Conservation (phyloP, 2,888 invertebrate species). For the Harpalus rufipes region DNA sequence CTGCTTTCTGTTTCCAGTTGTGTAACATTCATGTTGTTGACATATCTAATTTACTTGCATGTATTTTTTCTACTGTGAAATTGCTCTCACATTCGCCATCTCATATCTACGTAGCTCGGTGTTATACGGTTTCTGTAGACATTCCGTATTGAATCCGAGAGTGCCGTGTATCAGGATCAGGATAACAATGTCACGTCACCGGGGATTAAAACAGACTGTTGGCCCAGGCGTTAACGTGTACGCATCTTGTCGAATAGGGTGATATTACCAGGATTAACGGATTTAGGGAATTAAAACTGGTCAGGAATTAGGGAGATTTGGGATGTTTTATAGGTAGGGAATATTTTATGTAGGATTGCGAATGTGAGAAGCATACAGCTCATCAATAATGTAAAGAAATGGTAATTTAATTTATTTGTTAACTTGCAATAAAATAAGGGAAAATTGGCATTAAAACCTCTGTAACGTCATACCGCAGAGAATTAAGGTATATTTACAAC, state of each 20-base stretch:
- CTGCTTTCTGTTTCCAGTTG: not conserved
- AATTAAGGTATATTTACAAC: too few relatives aligned
- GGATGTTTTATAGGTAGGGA: not conserved
- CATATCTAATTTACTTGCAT: slow-evolving; percentile 6
- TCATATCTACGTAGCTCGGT: not conserved
- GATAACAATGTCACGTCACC: not conserved
- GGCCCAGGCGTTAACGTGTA: not conserved
- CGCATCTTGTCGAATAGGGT: not conserved
- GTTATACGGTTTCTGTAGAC: not conserved
- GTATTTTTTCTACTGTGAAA: not conserved
- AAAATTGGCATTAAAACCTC: too few relatives aligned
- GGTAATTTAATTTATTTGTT: too few relatives aligned
- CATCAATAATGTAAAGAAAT: too few relatives aligned
- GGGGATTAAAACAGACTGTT: not conserved
- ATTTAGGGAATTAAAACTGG: not conserved
- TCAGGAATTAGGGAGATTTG: not conserved
- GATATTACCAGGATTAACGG: not conserved
- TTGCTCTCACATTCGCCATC: not conserved
- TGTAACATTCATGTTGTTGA: not conserved
- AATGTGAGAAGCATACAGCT: not conserved
- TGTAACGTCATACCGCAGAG: too few relatives aligned
- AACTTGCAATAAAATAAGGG: too few relatives aligned
- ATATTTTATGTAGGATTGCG: not conserved
- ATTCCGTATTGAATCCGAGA: not conserved
- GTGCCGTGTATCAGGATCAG: not conserved